Conservation (phyloP, 2,888 invertebrate genomes). For the Spilosoma lubricipeda region DNA sequence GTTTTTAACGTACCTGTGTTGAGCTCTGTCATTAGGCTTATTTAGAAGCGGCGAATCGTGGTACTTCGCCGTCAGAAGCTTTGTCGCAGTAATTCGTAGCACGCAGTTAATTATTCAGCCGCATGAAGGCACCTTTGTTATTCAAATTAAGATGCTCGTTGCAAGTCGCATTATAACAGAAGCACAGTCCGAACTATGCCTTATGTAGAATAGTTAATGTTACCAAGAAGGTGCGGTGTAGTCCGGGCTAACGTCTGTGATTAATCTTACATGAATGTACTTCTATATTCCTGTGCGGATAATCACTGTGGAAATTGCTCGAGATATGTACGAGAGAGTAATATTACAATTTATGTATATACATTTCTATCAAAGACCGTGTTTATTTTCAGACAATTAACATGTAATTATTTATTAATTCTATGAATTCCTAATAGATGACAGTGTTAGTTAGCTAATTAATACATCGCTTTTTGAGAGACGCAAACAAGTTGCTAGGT, state of each 20-base stretch:
- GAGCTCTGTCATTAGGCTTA: conserved; percentile 34
- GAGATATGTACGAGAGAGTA: neutral
- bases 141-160: conserved; percentile 68
- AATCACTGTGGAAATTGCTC: neutral
- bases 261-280: conserved; percentile 17
- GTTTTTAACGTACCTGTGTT: conserved; percentile 29
- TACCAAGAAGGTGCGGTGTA: conserved; percentile 13
- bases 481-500: too few species aligned
- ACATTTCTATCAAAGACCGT: neutral
- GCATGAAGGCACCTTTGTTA: conserved; percentile 77
- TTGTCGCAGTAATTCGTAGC: conserved; percentile 57
- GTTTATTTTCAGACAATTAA: too few species aligned
- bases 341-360: neutral
- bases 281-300: neutral
- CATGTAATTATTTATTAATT: too few species aligned
- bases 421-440: too few species aligned
- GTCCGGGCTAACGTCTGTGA: conserved; percentile 17
- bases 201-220: conserved; percentile 44
- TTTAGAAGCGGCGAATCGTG: conserved; percentile 28
- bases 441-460: too few species aligned
- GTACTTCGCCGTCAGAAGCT: conserved; percentile 41
- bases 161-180: conserved; percentile 43
- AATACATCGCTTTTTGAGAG: too few species aligned
- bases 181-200: conserved; percentile 30
- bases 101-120: conserved; percentile 72